Percentiles rank a stretch among this genome's conserved stretches.
Conservation (phyloP, 2,113 vertebrate species). For the Cheirogaleus medius region DNA sequence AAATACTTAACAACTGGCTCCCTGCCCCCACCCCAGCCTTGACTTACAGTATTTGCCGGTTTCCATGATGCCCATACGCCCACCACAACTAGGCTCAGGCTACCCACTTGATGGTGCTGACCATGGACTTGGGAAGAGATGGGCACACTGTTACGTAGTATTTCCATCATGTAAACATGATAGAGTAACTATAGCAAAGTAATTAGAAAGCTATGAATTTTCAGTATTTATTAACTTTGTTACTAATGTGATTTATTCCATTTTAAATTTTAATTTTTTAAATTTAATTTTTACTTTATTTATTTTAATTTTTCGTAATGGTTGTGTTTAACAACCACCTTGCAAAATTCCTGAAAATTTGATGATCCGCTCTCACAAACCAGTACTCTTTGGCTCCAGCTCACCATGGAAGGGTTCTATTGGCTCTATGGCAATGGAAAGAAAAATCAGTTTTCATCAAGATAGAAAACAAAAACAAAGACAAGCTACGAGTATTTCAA, state of each 20-base stretch:
- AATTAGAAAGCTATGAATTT: background rate
- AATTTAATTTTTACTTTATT: background rate
- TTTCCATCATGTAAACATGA: background rate
- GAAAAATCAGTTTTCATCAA: conserved; percentile 58
- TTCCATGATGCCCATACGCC: conserved; percentile 49
- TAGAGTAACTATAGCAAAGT: background rate
- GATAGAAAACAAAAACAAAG: conserved; percentile 73
- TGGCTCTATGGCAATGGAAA: conserved; percentile 19
- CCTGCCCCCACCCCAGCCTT: background rate
- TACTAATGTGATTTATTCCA: background rate
- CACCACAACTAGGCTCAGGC: background rate
- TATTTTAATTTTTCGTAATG: conserved; percentile 44
- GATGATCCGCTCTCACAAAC: background rate
- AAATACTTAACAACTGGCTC: conserved; percentile 36
- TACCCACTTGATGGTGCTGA: background rate
- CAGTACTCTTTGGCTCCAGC: background rate
- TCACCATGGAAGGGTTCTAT: background rate
- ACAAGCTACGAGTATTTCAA: conserved; percentile 70
- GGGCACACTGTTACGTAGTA: background rate
- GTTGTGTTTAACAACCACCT: background rate
- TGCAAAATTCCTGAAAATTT: conserved; percentile 32
- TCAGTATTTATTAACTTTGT: background rate
- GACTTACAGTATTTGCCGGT: conserved; percentile 53
- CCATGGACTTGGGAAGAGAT: background rate
- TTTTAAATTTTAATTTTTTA: conserved; percentile 39